phyloP scores from a whole-genome alignment of 1,140 invertebrate genomes.

The Leguminivora glycinivorella region DNA sequence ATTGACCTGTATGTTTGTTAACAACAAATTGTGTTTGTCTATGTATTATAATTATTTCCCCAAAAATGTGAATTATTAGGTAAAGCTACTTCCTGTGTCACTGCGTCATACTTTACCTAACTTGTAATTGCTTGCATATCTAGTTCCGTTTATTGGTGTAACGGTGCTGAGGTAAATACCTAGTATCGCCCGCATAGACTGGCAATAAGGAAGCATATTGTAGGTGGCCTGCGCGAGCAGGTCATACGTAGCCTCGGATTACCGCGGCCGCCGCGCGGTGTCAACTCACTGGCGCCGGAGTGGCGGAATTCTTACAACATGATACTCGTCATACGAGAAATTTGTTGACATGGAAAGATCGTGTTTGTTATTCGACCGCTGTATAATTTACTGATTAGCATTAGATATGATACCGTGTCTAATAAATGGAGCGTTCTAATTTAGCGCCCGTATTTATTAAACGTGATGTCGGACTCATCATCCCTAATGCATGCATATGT shows the following conservation, averaged over 20 bases:
- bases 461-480: constrained; percentile 50
- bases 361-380: constrained; percentile 26
- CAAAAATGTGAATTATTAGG: background rate
- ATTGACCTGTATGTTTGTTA: too few species aligned
- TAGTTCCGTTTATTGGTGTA: background rate
- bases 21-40: too few species aligned
- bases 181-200: background rate
- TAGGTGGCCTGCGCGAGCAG: constrained; percentile 7
- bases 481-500: constrained; percentile 77
- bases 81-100: background rate
- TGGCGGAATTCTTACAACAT: constrained; percentile 51
- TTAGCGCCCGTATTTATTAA: constrained; percentile 55
- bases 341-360: constrained; percentile 26
- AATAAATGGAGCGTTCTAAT: constrained; percentile 59
- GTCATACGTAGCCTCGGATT: constrained; percentile 21
- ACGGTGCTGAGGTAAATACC: background rate
- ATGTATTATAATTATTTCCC: too few species aligned
- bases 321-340: constrained; percentile 46
- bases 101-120: background rate
- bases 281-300: constrained; percentile 60
- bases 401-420: constrained; percentile 42
- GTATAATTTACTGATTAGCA: constrained; percentile 21
- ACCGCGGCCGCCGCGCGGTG: constrained; percentile 41
- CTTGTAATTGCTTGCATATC: background rate
- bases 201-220: constrained; percentile 12